These are phyloP conservation scores for Hydractinia symbiolongicarpus DNA, from an alignment of 30 jellyfish, hydroid and myxozoan genomes.

Conservation along the genomic window DNA sequence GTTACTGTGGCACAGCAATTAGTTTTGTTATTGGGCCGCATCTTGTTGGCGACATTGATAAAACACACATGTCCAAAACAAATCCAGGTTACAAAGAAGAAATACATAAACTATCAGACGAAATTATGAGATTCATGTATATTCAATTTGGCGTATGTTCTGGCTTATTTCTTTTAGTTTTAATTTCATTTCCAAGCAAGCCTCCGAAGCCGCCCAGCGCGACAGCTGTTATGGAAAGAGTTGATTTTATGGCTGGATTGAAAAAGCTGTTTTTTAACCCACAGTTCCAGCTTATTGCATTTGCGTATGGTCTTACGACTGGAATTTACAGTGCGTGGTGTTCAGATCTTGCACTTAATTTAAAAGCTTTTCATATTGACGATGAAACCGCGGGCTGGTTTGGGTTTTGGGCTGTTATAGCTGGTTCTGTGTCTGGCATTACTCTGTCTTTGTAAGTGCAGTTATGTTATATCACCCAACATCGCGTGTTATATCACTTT, in stretches of 20 bases:
- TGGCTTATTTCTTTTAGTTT: slow-evolving; percentile 47
- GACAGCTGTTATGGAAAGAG: slow-evolving; percentile 87
- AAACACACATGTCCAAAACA: not conserved
- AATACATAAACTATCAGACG: slow-evolving; percentile 23
- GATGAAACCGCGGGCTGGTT: slow-evolving; percentile 89
- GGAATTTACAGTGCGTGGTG: slow-evolving; percentile 99
- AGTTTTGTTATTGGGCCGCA: slow-evolving; percentile 91
- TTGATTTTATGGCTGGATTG: slow-evolving; percentile 66
- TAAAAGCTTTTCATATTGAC: slow-evolving; percentile 55
- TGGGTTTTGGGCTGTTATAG: slow-evolving; percentile 98
- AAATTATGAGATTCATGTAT: slow-evolving; percentile 75
- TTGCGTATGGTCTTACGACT: slow-evolving; percentile 91
- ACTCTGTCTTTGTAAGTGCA: slow-evolving; percentile 80
- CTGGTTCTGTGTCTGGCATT: slow-evolving; percentile 96
- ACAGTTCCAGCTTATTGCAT: slow-evolving; percentile 92
- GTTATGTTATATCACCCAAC: not conserved
- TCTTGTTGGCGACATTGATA: slow-evolving; percentile 61
- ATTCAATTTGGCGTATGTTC: slow-evolving; percentile 78
- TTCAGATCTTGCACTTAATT: slow-evolving; percentile 91
- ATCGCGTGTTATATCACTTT: not conserved
- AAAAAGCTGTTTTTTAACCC: slow-evolving; percentile 57
- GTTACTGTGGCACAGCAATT: slow-evolving; percentile 93
- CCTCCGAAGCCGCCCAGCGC: slow-evolving; percentile 98
- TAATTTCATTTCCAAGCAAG: slow-evolving; percentile 74
- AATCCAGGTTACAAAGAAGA: slow-evolving; percentile 17